These are phyloP conservation scores for Oscheius sp. DNA, from an alignment of 2,888 invertebrate genomes.

Conservation along the genomic window DNA sequence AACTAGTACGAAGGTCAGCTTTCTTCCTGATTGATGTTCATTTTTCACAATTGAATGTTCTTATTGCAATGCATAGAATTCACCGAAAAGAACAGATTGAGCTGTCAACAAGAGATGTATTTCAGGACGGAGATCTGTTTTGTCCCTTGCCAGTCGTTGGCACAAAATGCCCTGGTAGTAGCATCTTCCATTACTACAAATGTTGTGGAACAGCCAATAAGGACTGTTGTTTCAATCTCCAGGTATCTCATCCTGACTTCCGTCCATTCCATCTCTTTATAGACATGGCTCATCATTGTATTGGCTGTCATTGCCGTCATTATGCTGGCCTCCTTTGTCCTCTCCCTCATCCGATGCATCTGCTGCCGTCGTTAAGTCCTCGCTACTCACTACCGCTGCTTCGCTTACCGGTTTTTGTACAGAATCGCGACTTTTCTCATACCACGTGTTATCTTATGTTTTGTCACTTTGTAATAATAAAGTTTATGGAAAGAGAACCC, in stretches of 20 bases:
- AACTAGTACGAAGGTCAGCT: slow-evolving; percentile 51
- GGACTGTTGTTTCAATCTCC: slow-evolving; percentile 66
- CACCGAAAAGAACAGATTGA: too few species aligned
- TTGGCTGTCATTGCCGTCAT: slow-evolving; percentile 62
- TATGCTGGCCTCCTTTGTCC: slow-evolving; percentile 57
- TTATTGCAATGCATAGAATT: not conserved
- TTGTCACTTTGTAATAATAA: not conserved
- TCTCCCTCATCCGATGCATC: slow-evolving; percentile 61
- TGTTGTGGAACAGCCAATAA: slow-evolving; percentile 66
- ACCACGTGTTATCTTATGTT: slow-evolving; percentile 2
- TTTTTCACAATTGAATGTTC: slow-evolving; percentile 9
- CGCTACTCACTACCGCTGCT: slow-evolving; percentile 4
- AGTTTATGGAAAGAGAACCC: too few species aligned
- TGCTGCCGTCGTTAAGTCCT: slow-evolving; percentile 60
- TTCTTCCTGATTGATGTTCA: slow-evolving; percentile 22
- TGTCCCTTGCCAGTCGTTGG: slow-evolving; percentile 64
- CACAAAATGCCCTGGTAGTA: slow-evolving; percentile 61
- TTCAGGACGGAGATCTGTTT: slow-evolving; percentile 62
- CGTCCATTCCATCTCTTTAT: slow-evolving; percentile 20
- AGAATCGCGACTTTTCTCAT: not conserved
- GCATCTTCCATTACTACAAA: slow-evolving; percentile 65
- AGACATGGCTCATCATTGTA: slow-evolving; percentile 63
- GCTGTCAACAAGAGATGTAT: not conserved
- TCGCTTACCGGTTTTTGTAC: slow-evolving; percentile 23
- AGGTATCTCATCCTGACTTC: slow-evolving; percentile 35